A percentile compares a stretch with the other conserved stretches of the same genome.
Evolutionary conservation across 2,113 vertebrate species (phyloP).

Genomic region (Nycticebus coucang): DNA sequence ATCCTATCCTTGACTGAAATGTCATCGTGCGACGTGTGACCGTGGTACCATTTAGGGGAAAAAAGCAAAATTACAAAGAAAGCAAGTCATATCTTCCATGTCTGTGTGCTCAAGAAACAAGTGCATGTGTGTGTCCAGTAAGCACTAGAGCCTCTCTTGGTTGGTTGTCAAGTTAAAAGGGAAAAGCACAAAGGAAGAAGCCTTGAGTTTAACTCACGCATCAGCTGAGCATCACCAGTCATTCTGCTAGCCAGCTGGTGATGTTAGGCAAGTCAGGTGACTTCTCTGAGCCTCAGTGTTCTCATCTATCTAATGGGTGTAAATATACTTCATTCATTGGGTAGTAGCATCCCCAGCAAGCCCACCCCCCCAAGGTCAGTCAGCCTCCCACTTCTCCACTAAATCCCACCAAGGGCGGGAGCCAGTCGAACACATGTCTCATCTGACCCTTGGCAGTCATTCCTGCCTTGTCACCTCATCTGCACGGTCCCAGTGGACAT

Average conservation of each 20-base stretch:
- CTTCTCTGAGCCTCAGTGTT: neutral
- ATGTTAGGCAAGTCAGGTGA: neutral
- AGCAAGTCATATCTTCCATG: neutral
- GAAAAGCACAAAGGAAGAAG: neutral
- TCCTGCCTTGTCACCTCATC: neutral
- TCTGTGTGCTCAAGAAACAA: neutral
- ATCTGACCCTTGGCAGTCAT: rapidly evolving
- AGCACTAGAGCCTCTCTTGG: too few relatives aligned
- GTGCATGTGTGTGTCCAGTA: rapidly evolving
- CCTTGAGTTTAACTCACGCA: neutral
- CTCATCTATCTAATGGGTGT: neutral
- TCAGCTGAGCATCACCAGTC: neutral
- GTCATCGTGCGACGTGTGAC: neutral
- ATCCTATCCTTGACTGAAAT: neutral
- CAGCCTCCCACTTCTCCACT: neutral
- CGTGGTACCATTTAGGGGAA: neutral
- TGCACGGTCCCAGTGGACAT: too few relatives aligned
- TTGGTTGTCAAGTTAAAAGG: neutral
- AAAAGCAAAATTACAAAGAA: neutral
- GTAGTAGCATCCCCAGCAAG: neutral
- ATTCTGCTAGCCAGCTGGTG: neutral
- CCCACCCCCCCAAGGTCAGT: neutral
- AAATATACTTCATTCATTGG: neutral
- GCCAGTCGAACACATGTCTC: neutral
- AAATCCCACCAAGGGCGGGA: rapidly evolving